Base-by-base conservation (phyloP, 2,113 vertebrate genomes). In the Arenaria interpres region DNA sequence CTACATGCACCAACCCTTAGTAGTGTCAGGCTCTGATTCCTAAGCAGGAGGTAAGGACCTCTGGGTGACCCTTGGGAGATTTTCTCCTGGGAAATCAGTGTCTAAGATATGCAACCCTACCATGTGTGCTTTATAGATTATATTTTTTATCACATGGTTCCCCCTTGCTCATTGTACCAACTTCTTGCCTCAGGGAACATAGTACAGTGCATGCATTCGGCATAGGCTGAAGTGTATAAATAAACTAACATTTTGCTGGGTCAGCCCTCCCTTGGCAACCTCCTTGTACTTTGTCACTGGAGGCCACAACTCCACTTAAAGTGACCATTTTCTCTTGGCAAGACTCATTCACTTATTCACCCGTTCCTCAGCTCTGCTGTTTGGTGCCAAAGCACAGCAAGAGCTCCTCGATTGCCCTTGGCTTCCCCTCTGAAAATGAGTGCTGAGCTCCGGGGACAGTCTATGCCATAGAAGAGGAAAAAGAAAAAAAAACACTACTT, bases 251-350 rank as follows among this genome's bases (percentile, higher is more conserved):
- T 97, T 95, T 21, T 96, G 89, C 95, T 96, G 79, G 77, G 86
- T 97, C 95, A 93, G 94, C 90, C 62, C 68, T 79, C 81, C 35
- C 39, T 63, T 95, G 91, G 85, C 90, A 96, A 12, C 48, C 74
- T 88, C 86, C 56, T 75, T 28, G 57, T 24, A 74, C 63, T 95
- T 57, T 94, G 90, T 83, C 82, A 93, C 93, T 59, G 83, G 78
- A 93, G 87, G 93, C 89, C 87, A 94, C 89, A 97, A 59, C 51
- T 86, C 75, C 51, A 37, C 84, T 97, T 28, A 45, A 39, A 96
- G 91, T 85, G 84, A 96, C 93, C 84, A 76, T 94, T 92, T 85
- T 62, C 62, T 67, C 92, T 94, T 96, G 96, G 94, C 93, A 95
- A 62, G 72, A 25, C 59, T 93, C 1, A 0, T 56, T 85, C 10